These are phyloP conservation scores for Eulemur coronatus DNA, from an alignment of 2,797 vertebrate genomes.

Conservation along the genomic window DNA sequence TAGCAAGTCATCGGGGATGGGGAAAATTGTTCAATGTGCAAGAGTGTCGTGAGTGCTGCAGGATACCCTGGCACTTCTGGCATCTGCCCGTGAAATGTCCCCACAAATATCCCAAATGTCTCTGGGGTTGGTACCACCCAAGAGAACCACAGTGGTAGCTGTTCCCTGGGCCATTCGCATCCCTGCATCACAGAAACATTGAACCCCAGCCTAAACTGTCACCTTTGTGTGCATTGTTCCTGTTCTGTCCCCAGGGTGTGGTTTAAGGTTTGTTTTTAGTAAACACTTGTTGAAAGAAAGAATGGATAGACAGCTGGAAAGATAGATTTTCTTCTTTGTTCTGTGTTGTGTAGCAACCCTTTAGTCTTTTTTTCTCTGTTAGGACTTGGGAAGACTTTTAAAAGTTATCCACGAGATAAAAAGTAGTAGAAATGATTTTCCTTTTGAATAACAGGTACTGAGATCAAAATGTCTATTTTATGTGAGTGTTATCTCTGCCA, in stretches of 20 bases:
- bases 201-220: not conserved
- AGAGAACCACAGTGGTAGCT: not conserved
- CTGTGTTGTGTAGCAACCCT: not conserved
- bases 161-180: not conserved
- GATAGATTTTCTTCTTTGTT: slow-evolving; percentile 19
- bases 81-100: not conserved
- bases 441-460: not conserved
- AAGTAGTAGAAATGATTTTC: not conserved
- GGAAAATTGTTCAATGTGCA: not conserved
- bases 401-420: slow-evolving; percentile 5
- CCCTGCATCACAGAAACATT: not conserved
- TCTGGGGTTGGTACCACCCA: not conserved
- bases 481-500: not conserved
- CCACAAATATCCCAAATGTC: not conserved
- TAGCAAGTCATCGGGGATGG: not conserved
- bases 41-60: not conserved
- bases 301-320: not conserved
- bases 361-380: not conserved
- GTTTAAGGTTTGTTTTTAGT: not conserved
- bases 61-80: not conserved
- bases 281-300: slow-evolving; percentile 37
- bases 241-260: not conserved
- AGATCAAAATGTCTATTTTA: not conserved
- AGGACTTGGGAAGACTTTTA: not conserved
- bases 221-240: not conserved